Evolutionary conservation across 1,140 invertebrate genomes (phyloP), one percentile per base, ranked within the genome.

Genomic region (Drosophila sp.): DNA sequence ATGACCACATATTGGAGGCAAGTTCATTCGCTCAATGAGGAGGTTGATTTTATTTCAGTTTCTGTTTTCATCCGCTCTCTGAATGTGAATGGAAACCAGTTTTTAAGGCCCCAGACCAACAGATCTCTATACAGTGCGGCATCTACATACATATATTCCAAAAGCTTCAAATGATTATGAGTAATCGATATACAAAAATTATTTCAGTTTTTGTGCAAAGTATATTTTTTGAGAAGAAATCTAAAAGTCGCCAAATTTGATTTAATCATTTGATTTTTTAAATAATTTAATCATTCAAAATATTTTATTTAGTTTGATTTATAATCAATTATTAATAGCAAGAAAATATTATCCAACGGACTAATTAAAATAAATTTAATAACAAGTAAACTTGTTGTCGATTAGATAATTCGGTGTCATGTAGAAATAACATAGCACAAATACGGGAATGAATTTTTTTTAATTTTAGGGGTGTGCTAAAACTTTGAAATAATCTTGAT

Each of bases 31-130:
- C 41, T 73, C 66, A 62, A 40, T 66, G 61, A 69, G 32, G 54
- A 8, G 44, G 44, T 50, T 50, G 44, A 50, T 35, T 58, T 35
- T 33, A 32, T 57, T 30, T 33, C 17, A 11, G 17, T 35, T 58
- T 23, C n/a, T 33, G 29, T 32, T 11, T 58, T 58, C 10, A 23
- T 17, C 56, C 17, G n/a, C 17, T 23, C 25, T 50, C 38, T 61
- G 47, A 32, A 62, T 60, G 76, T 79, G 76, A 79, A 79, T 79
- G 76, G 76, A 76, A 79, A 79, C 76, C 76, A 61, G 76, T 79
- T 79, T 76, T 50, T 11, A 30, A 58, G 66, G 63, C 67, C 76
- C 44, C 67, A 75, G 61, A 67, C 58, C n/a, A 25, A 11, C 60
- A 33, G 40, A 33, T 17, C 23, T 62, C 33, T 57, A 55, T 62